These are phyloP conservation scores for Cyprinus carpio DNA, from an alignment of 2,113 vertebrate genomes.

Conservation along the genomic window DNA sequence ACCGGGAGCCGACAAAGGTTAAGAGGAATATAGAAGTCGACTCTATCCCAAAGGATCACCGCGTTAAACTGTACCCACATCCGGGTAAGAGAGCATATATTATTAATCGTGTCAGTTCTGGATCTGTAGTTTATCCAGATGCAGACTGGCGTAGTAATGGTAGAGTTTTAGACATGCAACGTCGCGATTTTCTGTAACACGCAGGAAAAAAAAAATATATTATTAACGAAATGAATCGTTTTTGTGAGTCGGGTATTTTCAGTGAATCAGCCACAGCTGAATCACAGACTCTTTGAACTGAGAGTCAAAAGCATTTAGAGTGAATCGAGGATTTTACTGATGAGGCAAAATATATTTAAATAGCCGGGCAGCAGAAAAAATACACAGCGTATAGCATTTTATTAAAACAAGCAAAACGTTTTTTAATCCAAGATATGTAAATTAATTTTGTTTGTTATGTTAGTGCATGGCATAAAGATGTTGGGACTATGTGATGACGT, in stretches of 20 bases:
- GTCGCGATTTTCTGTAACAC: neutral
- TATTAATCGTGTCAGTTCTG: neutral
- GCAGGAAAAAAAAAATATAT: neutral
- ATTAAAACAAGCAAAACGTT: neutral
- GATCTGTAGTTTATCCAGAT: neutral
- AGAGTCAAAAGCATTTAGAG: neutral
- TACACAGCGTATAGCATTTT: neutral
- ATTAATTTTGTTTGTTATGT: neutral
- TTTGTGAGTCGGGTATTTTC: neutral
- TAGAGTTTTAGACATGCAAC: neutral
- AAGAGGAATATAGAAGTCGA: conserved; percentile 26
- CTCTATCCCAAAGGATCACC: neutral
- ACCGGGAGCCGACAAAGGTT: neutral
- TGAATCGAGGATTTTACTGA: neutral
- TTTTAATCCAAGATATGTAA: neutral
- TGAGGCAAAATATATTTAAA: neutral
- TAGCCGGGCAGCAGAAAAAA: neutral
- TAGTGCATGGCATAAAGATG: neutral
- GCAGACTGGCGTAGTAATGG: neutral
- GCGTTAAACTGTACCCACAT: neutral
- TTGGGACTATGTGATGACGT: neutral
- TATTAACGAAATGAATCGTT: neutral
- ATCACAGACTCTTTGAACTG: neutral
- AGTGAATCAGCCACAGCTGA: neutral
- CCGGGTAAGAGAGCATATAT: neutral